Base-by-base conservation (phyloP, 53 echinoderm and acorn worm genomes). In the Henricia sp. region DNA sequence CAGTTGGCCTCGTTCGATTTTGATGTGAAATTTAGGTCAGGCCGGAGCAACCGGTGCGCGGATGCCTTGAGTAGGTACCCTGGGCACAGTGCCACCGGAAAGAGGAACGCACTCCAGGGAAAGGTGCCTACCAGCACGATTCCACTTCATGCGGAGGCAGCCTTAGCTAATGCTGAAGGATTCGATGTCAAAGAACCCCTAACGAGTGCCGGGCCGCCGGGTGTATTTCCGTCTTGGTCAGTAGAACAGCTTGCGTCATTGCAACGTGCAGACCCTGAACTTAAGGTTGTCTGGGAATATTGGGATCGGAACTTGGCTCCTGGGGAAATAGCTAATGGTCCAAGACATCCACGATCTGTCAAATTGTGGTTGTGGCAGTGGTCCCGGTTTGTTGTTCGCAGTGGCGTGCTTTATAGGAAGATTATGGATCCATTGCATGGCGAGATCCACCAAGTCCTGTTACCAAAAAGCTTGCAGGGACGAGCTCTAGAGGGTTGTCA, bases 1-100 rank as follows among this genome's bases (percentile, higher is more conserved):
- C 71, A 88, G 42, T 48, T 84, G 35, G 83, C 83, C 3, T 83
- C 71, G 35, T 88, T 32, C 52, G 71, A 83, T 59, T 88, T 89
- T 67, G 74, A n/a, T 41, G 74, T 84, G 1, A 84, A 85, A 42
- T 72, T 84, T 51, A 29, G 83, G 42, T 72, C 84, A 11, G 84
- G 89, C 32, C 37, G 19, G n/a, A 37, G 33, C 37, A 67, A 67
- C 32, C 32, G 37, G 32, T 67, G 67, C 32, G 67, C 67, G 10
- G 67, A 67, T 27, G 67, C 67, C 4, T 27, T 67, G 32, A 67
- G 67, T 29, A 67, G 67, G 37, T 37, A 37, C 37, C 67, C 67
- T 46, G 48, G 48, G 8, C 48, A 46, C 48, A 14, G 14, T 46
- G 48, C 48, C 14, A 10, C 14, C 8, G 48, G 14, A 8, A 14